These are phyloP conservation scores for Danionella cerebrum DNA, from an alignment of 2,113 vertebrate genomes.

Conservation along the genomic window DNA sequence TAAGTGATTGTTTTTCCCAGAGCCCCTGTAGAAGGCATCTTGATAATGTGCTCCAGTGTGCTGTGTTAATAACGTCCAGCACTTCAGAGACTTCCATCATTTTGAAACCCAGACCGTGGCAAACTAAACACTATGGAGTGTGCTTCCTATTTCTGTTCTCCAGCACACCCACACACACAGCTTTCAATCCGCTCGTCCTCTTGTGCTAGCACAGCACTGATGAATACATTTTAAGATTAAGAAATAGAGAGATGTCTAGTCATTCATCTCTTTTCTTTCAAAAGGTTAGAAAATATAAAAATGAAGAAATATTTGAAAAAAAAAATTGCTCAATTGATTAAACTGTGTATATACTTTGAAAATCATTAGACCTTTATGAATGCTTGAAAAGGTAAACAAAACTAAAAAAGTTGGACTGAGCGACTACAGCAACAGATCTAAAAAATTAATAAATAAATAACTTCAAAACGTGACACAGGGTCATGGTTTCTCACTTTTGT, in stretches of 20 bases:
- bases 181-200: background rate
- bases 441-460: no score
- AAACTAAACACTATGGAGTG: constrained; percentile 1
- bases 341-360: no score
- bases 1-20: constrained; percentile 50
- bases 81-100: constrained; percentile 50
- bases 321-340: no score
- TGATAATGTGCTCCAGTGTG: constrained; percentile 50
- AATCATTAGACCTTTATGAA: no score
- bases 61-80: constrained; percentile 56
- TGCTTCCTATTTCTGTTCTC: background rate
- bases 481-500: background rate
- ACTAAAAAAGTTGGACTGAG: no score
- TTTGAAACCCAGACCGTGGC: background rate
- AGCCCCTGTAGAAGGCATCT: constrained; percentile 31
- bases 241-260: background rate
- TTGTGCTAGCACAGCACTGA: background rate
- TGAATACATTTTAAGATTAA: background rate
- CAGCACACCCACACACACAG: background rate
- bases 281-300: background rate
- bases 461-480: background rate
- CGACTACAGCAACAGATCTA: no score
- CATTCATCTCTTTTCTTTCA: background rate
- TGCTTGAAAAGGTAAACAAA: no score
- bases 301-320: no score